Evolutionary conservation across 2,797 vertebrate genomes (phyloP).

Genomic region (Argentina silus): DNA sequence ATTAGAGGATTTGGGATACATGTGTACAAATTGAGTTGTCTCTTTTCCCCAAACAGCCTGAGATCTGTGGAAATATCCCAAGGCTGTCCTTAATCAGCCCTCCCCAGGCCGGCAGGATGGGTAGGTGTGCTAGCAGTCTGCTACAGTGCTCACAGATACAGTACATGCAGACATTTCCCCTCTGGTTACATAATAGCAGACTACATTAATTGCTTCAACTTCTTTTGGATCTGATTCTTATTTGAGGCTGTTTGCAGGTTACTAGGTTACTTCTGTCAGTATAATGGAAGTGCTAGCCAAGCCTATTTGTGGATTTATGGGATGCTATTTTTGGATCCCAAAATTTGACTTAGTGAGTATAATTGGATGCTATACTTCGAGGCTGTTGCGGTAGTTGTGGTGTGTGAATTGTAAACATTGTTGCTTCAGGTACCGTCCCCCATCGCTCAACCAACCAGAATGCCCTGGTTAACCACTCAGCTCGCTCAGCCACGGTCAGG

Average conservation of each 20-base stretch:
- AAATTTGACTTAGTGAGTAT: not conserved
- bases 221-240: not conserved
- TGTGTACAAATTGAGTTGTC: not conserved
- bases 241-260: not conserved
- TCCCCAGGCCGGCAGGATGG: slow-evolving; percentile 81
- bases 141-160: not conserved
- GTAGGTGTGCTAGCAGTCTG: slow-evolving; percentile 69
- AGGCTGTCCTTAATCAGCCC: slow-evolving; percentile 86
- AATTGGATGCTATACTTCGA: not conserved
- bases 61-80: slow-evolving; percentile 55
- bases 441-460: slow-evolving; percentile 61
- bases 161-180: not conserved
- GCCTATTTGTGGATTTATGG: not conserved
- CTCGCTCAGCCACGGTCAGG: slow-evolving; percentile 68
- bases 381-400: not conserved
- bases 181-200: not conserved
- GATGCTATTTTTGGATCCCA: not conserved
- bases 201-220: not conserved
- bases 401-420: not conserved
- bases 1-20: too few relatives aligned
- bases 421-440: slow-evolving; percentile 55
- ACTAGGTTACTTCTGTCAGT: not conserved
- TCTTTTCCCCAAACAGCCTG: slow-evolving; percentile 69
- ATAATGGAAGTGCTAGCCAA: not conserved
- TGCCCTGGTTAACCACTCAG: slow-evolving; percentile 47